Evolutionary conservation across 1,140 invertebrate species (phyloP).

Genomic region (Anoplophora glabripennis): DNA sequence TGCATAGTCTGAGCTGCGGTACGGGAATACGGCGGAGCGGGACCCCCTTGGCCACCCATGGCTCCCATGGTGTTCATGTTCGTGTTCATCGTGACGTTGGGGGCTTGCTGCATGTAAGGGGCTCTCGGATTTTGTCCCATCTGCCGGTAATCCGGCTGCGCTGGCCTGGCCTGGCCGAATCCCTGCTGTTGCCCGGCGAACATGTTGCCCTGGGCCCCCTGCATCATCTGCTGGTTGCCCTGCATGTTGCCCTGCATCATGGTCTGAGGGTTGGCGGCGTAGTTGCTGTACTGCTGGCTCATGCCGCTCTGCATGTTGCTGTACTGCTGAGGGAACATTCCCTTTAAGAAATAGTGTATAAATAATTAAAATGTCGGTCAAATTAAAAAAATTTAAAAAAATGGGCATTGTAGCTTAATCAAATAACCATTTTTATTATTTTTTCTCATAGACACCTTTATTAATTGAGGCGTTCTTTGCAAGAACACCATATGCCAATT

Average conservation of each 20-base stretch:
- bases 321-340: slow-evolving; percentile 47
- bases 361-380: neutral
- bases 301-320: slow-evolving; percentile 42
- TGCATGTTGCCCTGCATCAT: slow-evolving; percentile 44
- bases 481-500: no score
- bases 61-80: slow-evolving; percentile 41
- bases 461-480: no score
- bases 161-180: slow-evolving; percentile 28
- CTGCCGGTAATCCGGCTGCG: slow-evolving; percentile 44
- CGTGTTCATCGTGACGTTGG: slow-evolving; percentile 49
- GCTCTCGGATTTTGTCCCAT: slow-evolving; percentile 40
- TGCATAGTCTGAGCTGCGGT: slow-evolving; percentile 41
- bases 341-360: slow-evolving; percentile 38
- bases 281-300: slow-evolving; percentile 44
- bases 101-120: slow-evolving; percentile 46
- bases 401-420: no score
- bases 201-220: slow-evolving; percentile 38
- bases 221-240: slow-evolving; percentile 46
- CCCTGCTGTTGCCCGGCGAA: slow-evolving; percentile 42
- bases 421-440: no score
- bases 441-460: no score
- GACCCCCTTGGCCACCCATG: slow-evolving; percentile 39
- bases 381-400: no score
- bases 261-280: slow-evolving; percentile 32
- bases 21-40: slow-evolving; percentile 46